phyloP scores from a whole-genome alignment of 2,113 vertebrate genomes.

The Chamaea fasciata region DNA sequence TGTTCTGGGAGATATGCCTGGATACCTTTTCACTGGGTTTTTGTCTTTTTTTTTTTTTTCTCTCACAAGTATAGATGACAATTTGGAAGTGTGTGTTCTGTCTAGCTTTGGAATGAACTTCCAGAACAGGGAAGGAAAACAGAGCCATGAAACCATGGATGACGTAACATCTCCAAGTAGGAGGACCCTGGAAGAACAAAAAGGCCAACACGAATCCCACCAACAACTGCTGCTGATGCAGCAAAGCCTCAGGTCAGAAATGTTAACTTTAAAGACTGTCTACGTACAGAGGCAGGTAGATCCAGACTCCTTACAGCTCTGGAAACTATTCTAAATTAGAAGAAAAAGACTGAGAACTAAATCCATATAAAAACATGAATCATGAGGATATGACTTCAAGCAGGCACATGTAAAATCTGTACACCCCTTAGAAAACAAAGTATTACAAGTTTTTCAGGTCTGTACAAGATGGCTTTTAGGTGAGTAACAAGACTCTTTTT shows the following conservation, averaged over 20 bases:
- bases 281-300: neutral
- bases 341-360: neutral
- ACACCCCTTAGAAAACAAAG: neutral
- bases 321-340: neutral
- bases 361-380: neutral
- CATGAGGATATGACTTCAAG: neutral
- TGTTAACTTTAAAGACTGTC: neutral
- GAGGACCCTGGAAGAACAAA: neutral
- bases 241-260: neutral
- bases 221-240: neutral
- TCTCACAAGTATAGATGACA: neutral
- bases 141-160: neutral
- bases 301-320: neutral
- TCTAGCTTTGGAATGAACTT: neutral
- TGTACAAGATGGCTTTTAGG: neutral
- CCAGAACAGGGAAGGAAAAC: neutral
- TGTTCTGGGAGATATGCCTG: neutral
- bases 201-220: neutral
- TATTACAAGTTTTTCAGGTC: neutral
- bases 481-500: neutral
- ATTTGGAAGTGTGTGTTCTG: neutral
- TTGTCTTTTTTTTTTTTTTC: fast-evolving
- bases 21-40: fast-evolving
- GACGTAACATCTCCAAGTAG: neutral
- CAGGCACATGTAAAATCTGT: neutral